A percentile compares a stretch with the other conserved stretches of the same genome.
These are phyloP conservation scores for Hypercompe scribonia DNA, from an alignment of 2,888 invertebrate genomes.

Conservation along the genomic window DNA sequence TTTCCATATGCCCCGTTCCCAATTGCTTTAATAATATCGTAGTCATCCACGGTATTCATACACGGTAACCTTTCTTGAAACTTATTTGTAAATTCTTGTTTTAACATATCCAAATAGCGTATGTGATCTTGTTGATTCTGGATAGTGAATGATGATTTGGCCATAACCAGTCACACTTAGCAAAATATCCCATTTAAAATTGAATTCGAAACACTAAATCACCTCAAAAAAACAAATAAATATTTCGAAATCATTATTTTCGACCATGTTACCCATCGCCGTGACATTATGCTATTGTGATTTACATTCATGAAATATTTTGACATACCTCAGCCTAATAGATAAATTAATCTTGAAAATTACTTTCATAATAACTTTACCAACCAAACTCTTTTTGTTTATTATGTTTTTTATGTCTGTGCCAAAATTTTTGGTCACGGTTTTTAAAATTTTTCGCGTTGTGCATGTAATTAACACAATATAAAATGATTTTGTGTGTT, in stretches of 20 bases:
- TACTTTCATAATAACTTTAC: neutral
- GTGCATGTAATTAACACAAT: too few relatives aligned
- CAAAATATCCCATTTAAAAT: slow-evolving; percentile 63
- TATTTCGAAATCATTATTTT: slow-evolving; percentile 50
- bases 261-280: slow-evolving; percentile 19
- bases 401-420: too few relatives aligned
- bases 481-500: too few relatives aligned
- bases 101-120: slow-evolving; percentile 73
- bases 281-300: slow-evolving; percentile 23
- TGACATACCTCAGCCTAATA: slow-evolving; percentile 25
- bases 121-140: slow-evolving; percentile 72
- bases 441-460: too few relatives aligned
- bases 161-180: slow-evolving; percentile 62
- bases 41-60: slow-evolving; percentile 84
- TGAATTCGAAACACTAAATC: slow-evolving; percentile 44
- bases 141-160: slow-evolving; percentile 62
- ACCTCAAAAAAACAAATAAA: slow-evolving; percentile 55
- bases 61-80: slow-evolving; percentile 49
- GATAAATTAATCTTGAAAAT: slow-evolving; percentile 6
- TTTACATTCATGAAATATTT: slow-evolving; percentile 9
- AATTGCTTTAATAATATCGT: slow-evolving; percentile 91
- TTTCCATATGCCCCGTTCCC: slow-evolving; percentile 96
- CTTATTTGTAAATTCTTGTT: slow-evolving; percentile 68
- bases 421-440: too few relatives aligned
- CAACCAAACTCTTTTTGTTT: neutral